Evolutionary conservation across 1,140 invertebrate species (phyloP).

Genomic region (Drosophila arizonae): DNA sequence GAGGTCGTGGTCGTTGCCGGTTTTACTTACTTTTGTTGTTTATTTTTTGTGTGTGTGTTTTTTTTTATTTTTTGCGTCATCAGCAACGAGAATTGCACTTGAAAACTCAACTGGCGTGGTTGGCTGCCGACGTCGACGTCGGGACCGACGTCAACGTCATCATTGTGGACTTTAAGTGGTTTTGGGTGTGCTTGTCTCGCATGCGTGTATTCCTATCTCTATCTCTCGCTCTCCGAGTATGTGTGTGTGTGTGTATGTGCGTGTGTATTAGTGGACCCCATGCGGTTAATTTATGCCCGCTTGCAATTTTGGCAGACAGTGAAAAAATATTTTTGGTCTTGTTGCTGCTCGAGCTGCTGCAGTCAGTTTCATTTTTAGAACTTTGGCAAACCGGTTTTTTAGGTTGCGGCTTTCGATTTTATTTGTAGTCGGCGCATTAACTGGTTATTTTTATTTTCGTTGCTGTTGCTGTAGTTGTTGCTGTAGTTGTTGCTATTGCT

Average conservation of each 20-base stretch:
- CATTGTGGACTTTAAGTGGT: conserved; percentile 80
- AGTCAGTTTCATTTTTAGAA: conserved; percentile 79
- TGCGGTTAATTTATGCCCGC: conserved; percentile 80
- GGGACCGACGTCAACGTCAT: conserved; percentile 74
- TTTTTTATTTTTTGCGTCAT: conserved; percentile 67
- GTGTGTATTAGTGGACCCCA: conserved; percentile 69
- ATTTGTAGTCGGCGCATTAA: conserved; percentile 76
- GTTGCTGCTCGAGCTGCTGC: conserved; percentile 53
- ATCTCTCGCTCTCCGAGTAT: background rate
- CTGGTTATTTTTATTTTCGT: conserved; percentile 50
- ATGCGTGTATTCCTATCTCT: conserved; percentile 46
- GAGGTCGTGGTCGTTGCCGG: conserved; percentile 78
- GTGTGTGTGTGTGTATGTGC: conserved; percentile 17
- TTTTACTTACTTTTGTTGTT: conserved; percentile 39
- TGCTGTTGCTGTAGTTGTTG: background rate
- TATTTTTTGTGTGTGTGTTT: conserved; percentile 54
- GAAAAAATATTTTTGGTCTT: conserved; percentile 79
- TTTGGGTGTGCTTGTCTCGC: conserved; percentile 76
- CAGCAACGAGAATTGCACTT: conserved; percentile 67
- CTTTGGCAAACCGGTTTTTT: conserved; percentile 77
- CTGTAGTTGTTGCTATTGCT: conserved; percentile 21
- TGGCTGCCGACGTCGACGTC: conserved; percentile 10
- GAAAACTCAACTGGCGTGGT: conserved; percentile 77
- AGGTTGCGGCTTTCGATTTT: conserved; percentile 76
- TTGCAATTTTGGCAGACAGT: conserved; percentile 80